Evolutionary conservation across 1,140 invertebrate genomes (phyloP).

Genomic region (Diorhabda elongata): DNA sequence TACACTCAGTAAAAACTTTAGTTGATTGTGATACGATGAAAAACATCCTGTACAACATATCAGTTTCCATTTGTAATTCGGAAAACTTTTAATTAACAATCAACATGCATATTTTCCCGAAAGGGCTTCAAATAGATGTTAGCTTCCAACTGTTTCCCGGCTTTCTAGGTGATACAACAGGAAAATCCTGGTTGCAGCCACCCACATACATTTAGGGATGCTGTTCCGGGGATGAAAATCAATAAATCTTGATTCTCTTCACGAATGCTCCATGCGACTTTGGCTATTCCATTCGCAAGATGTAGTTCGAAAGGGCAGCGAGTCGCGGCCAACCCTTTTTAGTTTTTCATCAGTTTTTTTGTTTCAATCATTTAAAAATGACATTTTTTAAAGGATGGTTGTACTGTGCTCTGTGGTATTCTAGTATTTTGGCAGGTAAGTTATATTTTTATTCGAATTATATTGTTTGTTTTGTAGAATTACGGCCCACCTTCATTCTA

Average conservation of each 20-base stretch:
- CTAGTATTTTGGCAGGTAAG: conserved; percentile 53
- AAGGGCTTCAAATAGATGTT: neutral
- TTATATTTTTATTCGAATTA: neutral
- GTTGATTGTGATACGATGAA: too few species aligned
- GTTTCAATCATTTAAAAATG: neutral
- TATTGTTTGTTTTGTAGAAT: conserved; percentile 3
- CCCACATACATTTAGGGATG: conserved; percentile 6
- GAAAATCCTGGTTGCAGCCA: conserved; percentile 1
- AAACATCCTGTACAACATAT: too few species aligned
- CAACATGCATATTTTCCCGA: neutral
- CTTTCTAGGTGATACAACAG: neutral
- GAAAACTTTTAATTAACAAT: too few species aligned
- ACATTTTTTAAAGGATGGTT: conserved; percentile 44
- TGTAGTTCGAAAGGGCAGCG: neutral
- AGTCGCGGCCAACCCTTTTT: neutral
- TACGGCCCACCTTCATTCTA: too few species aligned
- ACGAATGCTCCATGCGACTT: neutral
- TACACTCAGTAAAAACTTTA: too few species aligned
- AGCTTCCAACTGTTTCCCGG: neutral
- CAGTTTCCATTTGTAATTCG: too few species aligned
- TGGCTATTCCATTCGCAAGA: neutral
- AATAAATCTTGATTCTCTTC: conserved; percentile 11
- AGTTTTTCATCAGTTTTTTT: neutral
- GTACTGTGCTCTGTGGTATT: conserved; percentile 56
- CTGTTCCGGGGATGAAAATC: conserved; percentile 15